A percentile compares a stretch with the other conserved stretches of the same genome.
Conservation (phyloP, 2,113 vertebrate species). For the Azemiops feae region DNA sequence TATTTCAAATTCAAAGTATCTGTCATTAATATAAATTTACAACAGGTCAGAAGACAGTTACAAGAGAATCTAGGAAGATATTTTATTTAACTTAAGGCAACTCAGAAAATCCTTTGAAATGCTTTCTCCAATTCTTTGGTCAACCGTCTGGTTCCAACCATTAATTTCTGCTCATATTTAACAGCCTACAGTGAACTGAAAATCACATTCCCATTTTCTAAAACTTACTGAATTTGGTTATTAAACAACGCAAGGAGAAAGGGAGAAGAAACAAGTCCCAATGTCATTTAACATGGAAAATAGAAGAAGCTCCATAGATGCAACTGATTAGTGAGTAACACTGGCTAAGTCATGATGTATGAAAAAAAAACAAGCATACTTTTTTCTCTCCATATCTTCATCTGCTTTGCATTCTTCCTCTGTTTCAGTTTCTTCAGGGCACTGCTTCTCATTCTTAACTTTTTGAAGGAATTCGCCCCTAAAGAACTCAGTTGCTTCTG, state of each 20-base stretch:
- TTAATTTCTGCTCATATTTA: not conserved
- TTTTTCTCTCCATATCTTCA: conserved; percentile 58
- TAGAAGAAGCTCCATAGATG: not conserved
- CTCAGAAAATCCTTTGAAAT: not conserved
- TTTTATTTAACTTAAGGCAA: not conserved
- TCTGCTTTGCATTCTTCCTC: conserved; percentile 42
- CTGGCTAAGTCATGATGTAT: not conserved
- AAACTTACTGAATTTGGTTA: not conserved
- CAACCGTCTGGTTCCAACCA: not conserved
- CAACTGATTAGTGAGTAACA: not conserved
- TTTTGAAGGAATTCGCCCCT: conserved; percentile 68
- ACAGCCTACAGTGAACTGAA: not conserved
- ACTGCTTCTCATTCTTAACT: conserved; percentile 64
- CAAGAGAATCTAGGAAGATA: not conserved
- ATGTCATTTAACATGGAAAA: not conserved
- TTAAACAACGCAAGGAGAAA: not conserved
- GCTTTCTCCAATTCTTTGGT: not conserved
- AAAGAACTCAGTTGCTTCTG: conserved; percentile 83
- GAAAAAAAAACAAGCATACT: conserved; percentile 39
- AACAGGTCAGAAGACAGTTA: not conserved
- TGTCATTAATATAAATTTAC: not conserved
- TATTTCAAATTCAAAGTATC: not conserved
- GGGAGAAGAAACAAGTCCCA: not conserved
- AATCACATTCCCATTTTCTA: not conserved
- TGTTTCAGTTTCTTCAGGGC: conserved; percentile 61